These are phyloP conservation scores for Hypsibius dujardini DNA, from an alignment of 1,140 invertebrate species.

Conservation along the genomic window DNA sequence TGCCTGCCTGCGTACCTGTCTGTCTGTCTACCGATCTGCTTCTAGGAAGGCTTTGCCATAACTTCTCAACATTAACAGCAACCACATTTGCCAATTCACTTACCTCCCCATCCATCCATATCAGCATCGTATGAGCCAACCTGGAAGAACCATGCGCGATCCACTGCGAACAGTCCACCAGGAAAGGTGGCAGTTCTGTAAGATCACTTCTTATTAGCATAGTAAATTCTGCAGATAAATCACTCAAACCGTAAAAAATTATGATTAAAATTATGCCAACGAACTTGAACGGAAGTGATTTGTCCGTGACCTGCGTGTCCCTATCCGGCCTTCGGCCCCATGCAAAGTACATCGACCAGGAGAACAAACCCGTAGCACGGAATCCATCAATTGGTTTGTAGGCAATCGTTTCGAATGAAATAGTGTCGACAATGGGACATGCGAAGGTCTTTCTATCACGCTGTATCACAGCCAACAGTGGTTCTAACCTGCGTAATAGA, in stretches of 20 bases:
- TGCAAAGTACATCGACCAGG: conserved; percentile 3
- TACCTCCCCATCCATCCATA: conserved; percentile 83
- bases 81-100: no score
- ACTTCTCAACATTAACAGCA: no score
- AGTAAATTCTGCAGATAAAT: no score
- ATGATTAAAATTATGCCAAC: no score
- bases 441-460: conserved; percentile 37
- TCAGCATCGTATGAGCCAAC: conserved; percentile 73
- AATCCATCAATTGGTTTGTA: neutral
- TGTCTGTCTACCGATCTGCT: no score
- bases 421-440: conserved; percentile 10
- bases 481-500: conserved; percentile 50
- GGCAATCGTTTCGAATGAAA: neutral
- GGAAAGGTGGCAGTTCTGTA: conserved; percentile 77
- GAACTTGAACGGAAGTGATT: no score
- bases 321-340: conserved; percentile 14
- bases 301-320: conserved; percentile 1
- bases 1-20: no score
- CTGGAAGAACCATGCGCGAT: conserved; percentile 68
- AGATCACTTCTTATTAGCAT: no score
- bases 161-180: conserved; percentile 81
- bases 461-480: conserved; percentile 55
- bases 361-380: conserved; percentile 8
- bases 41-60: no score
- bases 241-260: no score